Evolutionary conservation across 2,888 invertebrate genomes (phyloP).

Genomic region (Euzophera pinguis): DNA sequence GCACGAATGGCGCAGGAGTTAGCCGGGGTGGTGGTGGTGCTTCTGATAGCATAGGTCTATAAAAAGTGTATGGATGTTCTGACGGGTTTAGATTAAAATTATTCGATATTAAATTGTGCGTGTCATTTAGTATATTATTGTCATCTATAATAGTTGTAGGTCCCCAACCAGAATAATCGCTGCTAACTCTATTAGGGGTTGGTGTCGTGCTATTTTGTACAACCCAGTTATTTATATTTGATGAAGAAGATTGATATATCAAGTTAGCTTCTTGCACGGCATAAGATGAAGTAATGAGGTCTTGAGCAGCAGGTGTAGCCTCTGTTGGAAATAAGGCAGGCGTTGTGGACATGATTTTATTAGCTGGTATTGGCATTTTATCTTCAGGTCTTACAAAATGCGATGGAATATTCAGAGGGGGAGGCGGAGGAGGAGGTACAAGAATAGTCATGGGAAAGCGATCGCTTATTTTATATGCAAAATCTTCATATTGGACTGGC

Average conservation of each 20-base stretch:
- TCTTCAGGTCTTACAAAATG: slow-evolving; percentile 52
- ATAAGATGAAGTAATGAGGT: slow-evolving; percentile 58
- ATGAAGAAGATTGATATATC: slow-evolving; percentile 82
- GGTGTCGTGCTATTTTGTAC: slow-evolving; percentile 46
- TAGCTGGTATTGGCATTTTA: slow-evolving; percentile 32
- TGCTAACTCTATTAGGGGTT: slow-evolving; percentile 53
- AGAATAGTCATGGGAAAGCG: slow-evolving; percentile 83
- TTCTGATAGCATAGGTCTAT: slow-evolving; percentile 61
- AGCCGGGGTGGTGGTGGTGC: slow-evolving; percentile 53
- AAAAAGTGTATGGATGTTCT: slow-evolving; percentile 56
- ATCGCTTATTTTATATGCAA: slow-evolving; percentile 72
- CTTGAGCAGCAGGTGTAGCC: slow-evolving; percentile 34
- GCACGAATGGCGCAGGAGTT: slow-evolving; percentile 34
- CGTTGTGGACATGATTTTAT: slow-evolving; percentile 34
- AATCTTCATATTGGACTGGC: slow-evolving; percentile 70
- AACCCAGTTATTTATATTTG: slow-evolving; percentile 66
- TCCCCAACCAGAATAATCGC: slow-evolving; percentile 74
- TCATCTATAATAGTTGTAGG: slow-evolving; percentile 65
- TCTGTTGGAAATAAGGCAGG: slow-evolving; percentile 35
- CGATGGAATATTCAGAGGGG: slow-evolving; percentile 53
- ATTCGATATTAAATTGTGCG: slow-evolving; percentile 57
- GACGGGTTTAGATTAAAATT: slow-evolving; percentile 45
- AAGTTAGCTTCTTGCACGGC: slow-evolving; percentile 82
- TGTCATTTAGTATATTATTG: slow-evolving; percentile 49
- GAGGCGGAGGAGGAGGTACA: slow-evolving; percentile 83